Conservation (phyloP, 2,113 vertebrate genomes). For the Garra rufa region DNA sequence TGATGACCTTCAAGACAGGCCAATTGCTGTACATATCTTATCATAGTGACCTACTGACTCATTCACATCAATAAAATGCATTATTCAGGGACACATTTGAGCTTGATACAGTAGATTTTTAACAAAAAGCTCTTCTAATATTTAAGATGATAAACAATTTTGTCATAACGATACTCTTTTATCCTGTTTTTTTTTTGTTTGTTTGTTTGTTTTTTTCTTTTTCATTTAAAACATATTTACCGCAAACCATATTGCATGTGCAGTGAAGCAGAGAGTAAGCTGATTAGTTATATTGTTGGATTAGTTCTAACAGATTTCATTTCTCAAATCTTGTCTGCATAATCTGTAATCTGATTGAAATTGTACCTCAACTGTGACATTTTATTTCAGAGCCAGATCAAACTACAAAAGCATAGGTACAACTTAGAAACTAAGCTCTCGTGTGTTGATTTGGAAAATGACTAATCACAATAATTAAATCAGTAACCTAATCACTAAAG, state of each 20-base stretch:
- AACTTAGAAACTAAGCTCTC: not conserved
- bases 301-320: constrained; percentile 32
- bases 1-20: constrained; percentile 8
- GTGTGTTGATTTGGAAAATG: constrained; percentile 21
- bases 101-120: not conserved
- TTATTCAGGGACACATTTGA: not conserved
- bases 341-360: constrained; percentile 22
- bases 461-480: constrained; percentile 20
- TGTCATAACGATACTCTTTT: not conserved
- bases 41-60: constrained; percentile 5
- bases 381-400: constrained; percentile 12
- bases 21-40: not conserved
- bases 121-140: not conserved
- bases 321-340: not conserved
- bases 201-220: too few relatives aligned
- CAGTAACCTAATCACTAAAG: constrained; percentile 10
- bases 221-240: not conserved
- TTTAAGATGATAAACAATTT: not conserved
- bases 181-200: too few relatives aligned
- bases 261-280: constrained; percentile 13
- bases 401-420: not conserved
- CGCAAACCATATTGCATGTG: not conserved
- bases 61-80: not conserved
- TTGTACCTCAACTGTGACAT: constrained; percentile 26
- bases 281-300: constrained; percentile 37